phyloP scores from a whole-genome alignment of 2,113 vertebrate genomes.

The Callipepla californica region DNA sequence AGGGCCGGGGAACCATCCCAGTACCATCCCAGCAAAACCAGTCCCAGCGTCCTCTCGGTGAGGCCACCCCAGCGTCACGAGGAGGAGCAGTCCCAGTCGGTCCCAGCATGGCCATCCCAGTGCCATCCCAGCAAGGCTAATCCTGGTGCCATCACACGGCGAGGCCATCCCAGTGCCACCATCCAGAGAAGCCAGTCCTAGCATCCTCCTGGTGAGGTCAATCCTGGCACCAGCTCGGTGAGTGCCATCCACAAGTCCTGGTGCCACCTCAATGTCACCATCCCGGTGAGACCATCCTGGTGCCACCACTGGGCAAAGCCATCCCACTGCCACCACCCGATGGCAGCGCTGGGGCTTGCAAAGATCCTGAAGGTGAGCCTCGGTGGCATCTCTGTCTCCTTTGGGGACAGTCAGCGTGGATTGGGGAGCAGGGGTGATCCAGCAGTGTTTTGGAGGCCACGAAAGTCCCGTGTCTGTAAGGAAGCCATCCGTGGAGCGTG shows the following conservation, averaged over 20 bases:
- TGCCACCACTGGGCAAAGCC: too few species aligned
- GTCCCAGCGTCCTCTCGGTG: background rate
- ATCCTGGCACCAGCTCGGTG: background rate
- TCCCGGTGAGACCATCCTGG: too few species aligned
- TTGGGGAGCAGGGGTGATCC: background rate
- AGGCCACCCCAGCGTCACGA: too few species aligned
- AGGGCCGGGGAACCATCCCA: background rate
- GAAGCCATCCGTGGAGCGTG: background rate
- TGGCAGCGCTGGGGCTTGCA: background rate
- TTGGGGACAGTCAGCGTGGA: background rate
- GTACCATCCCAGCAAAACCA: background rate
- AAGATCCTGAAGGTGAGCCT: background rate
- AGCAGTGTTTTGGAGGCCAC: accelerated
- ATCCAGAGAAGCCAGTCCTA: background rate
- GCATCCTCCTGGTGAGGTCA: background rate
- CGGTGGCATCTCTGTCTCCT: background rate
- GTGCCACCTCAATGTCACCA: background rate
- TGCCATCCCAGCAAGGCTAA: background rate
- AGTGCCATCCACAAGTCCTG: background rate
- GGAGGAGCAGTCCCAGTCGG: background rate
- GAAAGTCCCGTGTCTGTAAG: background rate
- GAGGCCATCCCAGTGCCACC: background rate
- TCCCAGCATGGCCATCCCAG: too few species aligned
- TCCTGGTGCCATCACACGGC: background rate
- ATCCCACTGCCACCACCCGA: background rate